Conservation (phyloP, 2,888 invertebrate genomes). For the Leptopterna dolabrata region DNA sequence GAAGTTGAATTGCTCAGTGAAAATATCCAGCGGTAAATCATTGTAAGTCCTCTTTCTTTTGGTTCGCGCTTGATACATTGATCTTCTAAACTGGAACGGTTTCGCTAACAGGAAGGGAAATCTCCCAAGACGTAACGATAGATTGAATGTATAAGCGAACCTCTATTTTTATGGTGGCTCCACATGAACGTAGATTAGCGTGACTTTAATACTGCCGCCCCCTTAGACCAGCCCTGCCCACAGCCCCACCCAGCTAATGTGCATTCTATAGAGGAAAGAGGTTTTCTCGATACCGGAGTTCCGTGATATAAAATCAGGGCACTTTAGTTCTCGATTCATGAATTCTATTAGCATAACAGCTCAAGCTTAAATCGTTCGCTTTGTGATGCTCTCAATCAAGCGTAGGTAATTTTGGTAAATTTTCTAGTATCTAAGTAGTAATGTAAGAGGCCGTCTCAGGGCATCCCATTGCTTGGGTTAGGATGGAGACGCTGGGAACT, state of each 20-base stretch:
- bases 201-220: neutral
- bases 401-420: too few relatives aligned
- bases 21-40: neutral
- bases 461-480: too few relatives aligned
- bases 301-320: slow-evolving; percentile 7
- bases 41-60: neutral
- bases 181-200: slow-evolving; percentile 11
- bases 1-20: neutral
- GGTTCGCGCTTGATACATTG: neutral
- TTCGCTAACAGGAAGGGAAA: neutral
- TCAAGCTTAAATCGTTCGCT: neutral
- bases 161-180: neutral
- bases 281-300: neutral
- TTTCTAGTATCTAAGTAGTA: too few relatives aligned
- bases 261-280: slow-evolving; percentile 7
- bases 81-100: neutral
- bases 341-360: slow-evolving; percentile 3
- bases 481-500: too few relatives aligned
- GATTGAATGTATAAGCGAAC: slow-evolving; percentile 7
- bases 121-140: neutral
- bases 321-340: neutral
- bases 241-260: neutral
- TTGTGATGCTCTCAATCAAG: neutral
- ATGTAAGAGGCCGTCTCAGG: too few relatives aligned
- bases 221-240: neutral